Evolutionary conservation across 2,797 vertebrate genomes (phyloP), one percentile per base, ranked within the genome.

Genomic region (Urosaurus nigricauda): DNA sequence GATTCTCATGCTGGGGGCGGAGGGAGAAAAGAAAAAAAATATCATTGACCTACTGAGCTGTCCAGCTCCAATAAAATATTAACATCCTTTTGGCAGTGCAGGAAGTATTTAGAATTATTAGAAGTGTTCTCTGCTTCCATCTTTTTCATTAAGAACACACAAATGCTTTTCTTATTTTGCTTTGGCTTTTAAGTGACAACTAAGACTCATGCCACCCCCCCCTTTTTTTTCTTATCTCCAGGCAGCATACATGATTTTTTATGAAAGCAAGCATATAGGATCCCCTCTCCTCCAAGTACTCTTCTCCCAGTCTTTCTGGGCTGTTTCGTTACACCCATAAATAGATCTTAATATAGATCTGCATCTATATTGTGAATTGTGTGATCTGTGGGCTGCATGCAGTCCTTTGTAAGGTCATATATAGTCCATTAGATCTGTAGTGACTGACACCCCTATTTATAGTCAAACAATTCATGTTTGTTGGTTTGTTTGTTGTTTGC

Each of bases 181-280:
- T 94, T 32, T 88, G 56, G 85, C 85, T 40, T 82, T 35, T 92
- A 93, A 91, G 91, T 93, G 85, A 70, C 85, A 93, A 91, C 91
- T 94, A 95, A 94, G 4, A 88, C 90, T 81, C 93, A 94, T 89
- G 5, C 82, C 83, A 89, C 92, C 83, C 89, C 63, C 43, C 43
- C 43, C 43, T 89, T 71, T 68, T 84, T 88, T 51, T 37, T 84
- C 70, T 70, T 78, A 89, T 85, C 80, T 83, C 88, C 94, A 79
- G 94, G 90, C 90, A 90, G 87, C 93, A 93, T 89, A 58, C 80
- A 95, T 95, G 89, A 95, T 90, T 95, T 43, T 93, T 95, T 95
- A 92, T 81, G 92, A 86, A 93, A 29, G 14, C n/a, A 35, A 87
- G 11, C 63, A 79, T 79, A 11, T 92, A 90, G 94, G 26, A 71